Evolutionary conservation across 92 coral and sea anemone species (phyloP).

Genomic region (Porites evermanni): DNA sequence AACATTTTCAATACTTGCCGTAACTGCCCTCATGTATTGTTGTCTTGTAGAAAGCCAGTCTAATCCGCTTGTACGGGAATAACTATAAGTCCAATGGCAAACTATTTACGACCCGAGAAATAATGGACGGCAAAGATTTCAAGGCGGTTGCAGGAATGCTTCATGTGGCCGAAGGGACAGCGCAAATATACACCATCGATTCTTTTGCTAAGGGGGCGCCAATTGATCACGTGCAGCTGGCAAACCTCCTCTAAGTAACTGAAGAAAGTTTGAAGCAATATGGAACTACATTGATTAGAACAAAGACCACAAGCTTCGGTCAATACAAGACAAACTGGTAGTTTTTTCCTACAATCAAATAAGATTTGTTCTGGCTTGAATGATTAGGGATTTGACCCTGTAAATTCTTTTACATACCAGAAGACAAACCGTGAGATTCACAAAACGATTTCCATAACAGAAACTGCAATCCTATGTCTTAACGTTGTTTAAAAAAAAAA

Average conservation of each 20-base stretch:
- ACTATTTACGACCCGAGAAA: background rate
- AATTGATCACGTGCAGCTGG: background rate
- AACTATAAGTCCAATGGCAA: background rate
- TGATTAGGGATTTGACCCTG: background rate
- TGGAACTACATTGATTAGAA: too few species aligned
- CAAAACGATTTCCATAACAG: too few species aligned
- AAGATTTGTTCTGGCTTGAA: background rate
- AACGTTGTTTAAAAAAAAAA: too few species aligned
- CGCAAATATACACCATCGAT: background rate
- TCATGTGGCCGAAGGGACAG: background rate
- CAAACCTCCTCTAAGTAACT: background rate
- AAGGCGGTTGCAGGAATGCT: background rate
- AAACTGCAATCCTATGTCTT: too few species aligned
- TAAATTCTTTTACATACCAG: background rate
- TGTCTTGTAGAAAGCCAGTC: background rate
- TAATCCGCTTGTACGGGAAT: background rate
- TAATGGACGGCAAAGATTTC: constrained; percentile 5
- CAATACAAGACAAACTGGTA: background rate
- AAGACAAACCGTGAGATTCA: too few species aligned
- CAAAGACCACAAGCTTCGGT: too few species aligned
- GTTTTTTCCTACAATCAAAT: background rate
- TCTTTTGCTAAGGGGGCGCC: background rate
- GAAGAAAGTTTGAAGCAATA: background rate
- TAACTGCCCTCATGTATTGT: too few species aligned
- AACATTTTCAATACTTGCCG: background rate